Evolutionary conservation across 1,140 invertebrate species (phyloP), one percentile per base, ranked within the genome.

Genomic region (Vanessa atalanta): DNA sequence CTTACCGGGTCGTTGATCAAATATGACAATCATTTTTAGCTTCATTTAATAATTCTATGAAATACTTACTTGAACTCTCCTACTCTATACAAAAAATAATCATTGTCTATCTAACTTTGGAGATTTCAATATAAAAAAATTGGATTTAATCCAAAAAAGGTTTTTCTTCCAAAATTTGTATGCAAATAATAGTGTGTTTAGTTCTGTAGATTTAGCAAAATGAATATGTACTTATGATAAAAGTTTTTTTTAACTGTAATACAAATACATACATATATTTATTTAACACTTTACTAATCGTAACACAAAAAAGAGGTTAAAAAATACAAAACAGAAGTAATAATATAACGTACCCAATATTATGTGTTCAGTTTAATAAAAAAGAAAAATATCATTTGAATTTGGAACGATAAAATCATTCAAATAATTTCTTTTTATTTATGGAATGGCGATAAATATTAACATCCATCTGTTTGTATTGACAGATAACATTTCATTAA

Each of bases 401-500:
- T 43, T 43, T 43, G 37, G 37, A 43, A 43, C 37, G 37, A 43
- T 43, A 43, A 43, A 43, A 43, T 43, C 7, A 9, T 43, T 43
- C 37, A 9, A 43, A 43, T 8, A 51, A n/a, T 6, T 15, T 15
- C 1, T 15, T 51, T 51, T n/a, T n/a, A 51, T 15, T 51, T 6
- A 51, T 15, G 14, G 12, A 51, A 51, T n/a, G 14, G n/a, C 26
- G 16, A 37, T 37, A 61, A 61, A 61, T 13, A 23, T 61, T 61
- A 3, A 37, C 57, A 37, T 11, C 15, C 20, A 60, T 60, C 4
- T 61, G 9, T 61, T 37, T 61, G 14, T 61, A 61, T 61, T 61
- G 57, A 67, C 47, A 68, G 51, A 68, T 68, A 68, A 55, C 51
- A n/a, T 31, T 43, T 12, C 48, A 73, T 67, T 61, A 67, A 53